Conservation (phyloP, 2,888 invertebrate genomes). For the Cephus pygmeus region DNA sequence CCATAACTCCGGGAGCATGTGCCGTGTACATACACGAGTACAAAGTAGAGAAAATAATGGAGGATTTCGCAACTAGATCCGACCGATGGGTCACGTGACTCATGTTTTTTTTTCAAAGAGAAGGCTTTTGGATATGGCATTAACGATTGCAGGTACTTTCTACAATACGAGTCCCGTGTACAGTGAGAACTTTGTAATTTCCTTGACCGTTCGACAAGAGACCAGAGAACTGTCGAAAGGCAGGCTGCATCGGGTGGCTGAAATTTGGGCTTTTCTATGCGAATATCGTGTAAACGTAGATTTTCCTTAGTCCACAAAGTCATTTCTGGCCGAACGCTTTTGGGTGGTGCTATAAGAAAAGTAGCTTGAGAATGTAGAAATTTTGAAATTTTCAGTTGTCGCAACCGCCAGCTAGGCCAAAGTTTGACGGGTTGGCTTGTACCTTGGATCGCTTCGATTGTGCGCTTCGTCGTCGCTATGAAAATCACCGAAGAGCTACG, state of each 20-base stretch:
- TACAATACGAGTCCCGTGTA: neutral
- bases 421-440: conserved; percentile 48
- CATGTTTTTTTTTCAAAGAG: neutral
- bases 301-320: neutral
- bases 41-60: neutral
- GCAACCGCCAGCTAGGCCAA: conserved; percentile 47
- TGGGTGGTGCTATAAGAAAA: neutral
- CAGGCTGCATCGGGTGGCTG: neutral
- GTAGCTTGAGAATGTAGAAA: neutral
- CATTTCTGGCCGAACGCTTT: neutral
- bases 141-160: neutral
- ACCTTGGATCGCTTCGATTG: conserved; percentile 52
- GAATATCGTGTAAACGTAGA: neutral
- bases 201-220: neutral
- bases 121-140: neutral
- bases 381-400: conserved; percentile 51
- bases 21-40: neutral
- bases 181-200: neutral
- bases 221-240: neutral
- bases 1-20: neutral
- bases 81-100: neutral
- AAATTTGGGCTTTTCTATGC: neutral
- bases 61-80: neutral
- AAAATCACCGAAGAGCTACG: neutral
- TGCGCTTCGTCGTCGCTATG: conserved; percentile 38